Base-by-base conservation (phyloP, 23 tunicate genomes). In the Aplidium turbinatum region DNA sequence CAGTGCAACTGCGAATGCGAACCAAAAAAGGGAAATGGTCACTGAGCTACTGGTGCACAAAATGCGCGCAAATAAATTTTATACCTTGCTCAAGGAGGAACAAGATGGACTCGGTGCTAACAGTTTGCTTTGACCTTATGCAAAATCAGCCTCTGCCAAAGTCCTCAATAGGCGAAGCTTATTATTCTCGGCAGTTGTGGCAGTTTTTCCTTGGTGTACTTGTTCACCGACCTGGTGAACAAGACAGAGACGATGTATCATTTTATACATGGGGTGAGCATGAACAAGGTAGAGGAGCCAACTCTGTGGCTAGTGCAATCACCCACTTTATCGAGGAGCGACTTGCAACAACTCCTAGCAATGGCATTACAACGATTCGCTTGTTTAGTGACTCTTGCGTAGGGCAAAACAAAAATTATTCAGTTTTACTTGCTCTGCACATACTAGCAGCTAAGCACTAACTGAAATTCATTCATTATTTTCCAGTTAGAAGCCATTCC, bases 191-290 rank as follows among this genome's bases (percentile, higher is more conserved):
- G 20, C 68, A 60, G 68, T 30, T 26, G 68, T 60, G 68, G 36
- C 36, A 60, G 36, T 60, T 60, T 60, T 60, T 60, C n/a, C n/a
- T 60, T 16, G 68, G 68, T 30, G 68, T 60, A 38, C 68, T 60
- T 60, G 68, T 60, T 28, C 36, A 29, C 38, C 68, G n/a, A 4
- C 68, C 68, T 60, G 68, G 68, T 28, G n/a, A 60, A 29, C 68
- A 60, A 30, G 38, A 60, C 68, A 60, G n/a, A 60, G 36, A 60
- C n/a, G 36, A 60, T 29, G 68, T 26, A 20, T 28, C 68, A 30
- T 60, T 60, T 60, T 60, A 60, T 60, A 60, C 68, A 4, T 60
- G 68, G 36, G 68, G 68, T 60, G 68, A 60, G 68, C 68, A 60
- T 20, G 36, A 60, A 20, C 36, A 60, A 60, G 68, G 68, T 20